Conservation (phyloP, 2,888 invertebrate species). For the Clostera curtula region DNA sequence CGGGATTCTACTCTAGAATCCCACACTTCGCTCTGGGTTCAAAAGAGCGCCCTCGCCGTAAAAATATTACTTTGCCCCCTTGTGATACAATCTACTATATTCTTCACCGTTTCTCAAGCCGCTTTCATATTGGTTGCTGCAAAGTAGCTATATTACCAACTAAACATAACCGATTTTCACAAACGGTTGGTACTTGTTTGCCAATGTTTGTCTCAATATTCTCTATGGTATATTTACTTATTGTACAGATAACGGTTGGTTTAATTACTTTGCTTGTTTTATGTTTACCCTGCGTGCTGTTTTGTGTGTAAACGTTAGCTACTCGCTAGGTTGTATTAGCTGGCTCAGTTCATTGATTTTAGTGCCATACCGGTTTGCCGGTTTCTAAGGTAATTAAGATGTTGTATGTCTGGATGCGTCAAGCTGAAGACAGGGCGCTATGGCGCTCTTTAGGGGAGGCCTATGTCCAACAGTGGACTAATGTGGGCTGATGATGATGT, state of each 20-base stretch:
- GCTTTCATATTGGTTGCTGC: slow-evolving; percentile 22
- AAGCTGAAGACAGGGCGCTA: no score
- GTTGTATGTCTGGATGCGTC: no score
- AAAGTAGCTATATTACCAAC: slow-evolving; percentile 34
- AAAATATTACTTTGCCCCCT: no score
- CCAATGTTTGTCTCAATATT: slow-evolving; percentile 44
- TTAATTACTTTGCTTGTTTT: slow-evolving; percentile 53
- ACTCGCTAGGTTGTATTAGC: slow-evolving; percentile 21
- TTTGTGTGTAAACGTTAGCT: slow-evolving; percentile 29
- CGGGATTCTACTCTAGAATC: no score
- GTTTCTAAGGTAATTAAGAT: no score
- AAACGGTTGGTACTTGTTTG: slow-evolving; percentile 27
- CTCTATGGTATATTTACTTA: slow-evolving; percentile 48
- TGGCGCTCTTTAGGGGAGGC: no score
- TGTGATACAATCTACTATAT: no score
- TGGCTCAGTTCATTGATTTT: slow-evolving; percentile 10
- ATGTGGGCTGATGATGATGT: no score
- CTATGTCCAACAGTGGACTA: no score
- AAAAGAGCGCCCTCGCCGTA: no score
- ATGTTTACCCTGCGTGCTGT: slow-evolving; percentile 35
- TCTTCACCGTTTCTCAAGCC: no score
- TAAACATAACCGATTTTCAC: slow-evolving; percentile 24
- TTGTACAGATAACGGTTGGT: slow-evolving; percentile 48
- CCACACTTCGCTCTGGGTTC: no score
- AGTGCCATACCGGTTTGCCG: slow-evolving; percentile 5